Conservation (phyloP, 1,140 invertebrate genomes). For the Sycophila sp. region DNA sequence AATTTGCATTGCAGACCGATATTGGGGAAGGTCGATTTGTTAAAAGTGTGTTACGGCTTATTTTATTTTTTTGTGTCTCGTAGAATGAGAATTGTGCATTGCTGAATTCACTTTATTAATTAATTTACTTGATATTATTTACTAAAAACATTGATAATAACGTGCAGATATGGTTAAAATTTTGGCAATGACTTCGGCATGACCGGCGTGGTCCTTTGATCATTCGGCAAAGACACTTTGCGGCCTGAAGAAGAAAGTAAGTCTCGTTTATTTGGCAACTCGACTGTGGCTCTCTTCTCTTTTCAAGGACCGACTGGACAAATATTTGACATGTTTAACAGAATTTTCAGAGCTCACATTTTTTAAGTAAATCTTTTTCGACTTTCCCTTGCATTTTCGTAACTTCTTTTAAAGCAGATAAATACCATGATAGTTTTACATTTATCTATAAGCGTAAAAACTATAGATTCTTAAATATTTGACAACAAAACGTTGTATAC, state of each 20-base stretch:
- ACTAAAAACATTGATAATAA: neutral
- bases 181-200: conserved; percentile 18
- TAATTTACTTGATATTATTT: neutral
- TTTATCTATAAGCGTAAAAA: neutral
- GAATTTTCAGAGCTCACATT: conserved; percentile 19
- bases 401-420: neutral
- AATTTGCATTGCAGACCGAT: too few relatives aligned
- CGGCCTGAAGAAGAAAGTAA: neutral
- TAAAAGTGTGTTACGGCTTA: too few relatives aligned
- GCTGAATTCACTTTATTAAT: too few relatives aligned
- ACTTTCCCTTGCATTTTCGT: neutral
- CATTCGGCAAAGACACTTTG: conserved; percentile 12
- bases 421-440: neutral
- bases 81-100: too few relatives aligned
- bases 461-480: too few relatives aligned
- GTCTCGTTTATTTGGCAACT: conserved; percentile 19
- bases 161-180: neutral
- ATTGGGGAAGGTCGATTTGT: too few relatives aligned
- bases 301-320: conserved; percentile 12
- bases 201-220: conserved; percentile 15
- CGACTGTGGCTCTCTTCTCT: neutral
- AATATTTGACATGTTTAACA: conserved; percentile 38
- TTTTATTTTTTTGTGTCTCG: too few relatives aligned
- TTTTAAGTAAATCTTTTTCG: conserved; percentile 12
- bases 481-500: too few relatives aligned